These are phyloP conservation scores for Pitangus sulphuratus DNA, from an alignment of 2,797 vertebrate species.

Conservation along the genomic window DNA sequence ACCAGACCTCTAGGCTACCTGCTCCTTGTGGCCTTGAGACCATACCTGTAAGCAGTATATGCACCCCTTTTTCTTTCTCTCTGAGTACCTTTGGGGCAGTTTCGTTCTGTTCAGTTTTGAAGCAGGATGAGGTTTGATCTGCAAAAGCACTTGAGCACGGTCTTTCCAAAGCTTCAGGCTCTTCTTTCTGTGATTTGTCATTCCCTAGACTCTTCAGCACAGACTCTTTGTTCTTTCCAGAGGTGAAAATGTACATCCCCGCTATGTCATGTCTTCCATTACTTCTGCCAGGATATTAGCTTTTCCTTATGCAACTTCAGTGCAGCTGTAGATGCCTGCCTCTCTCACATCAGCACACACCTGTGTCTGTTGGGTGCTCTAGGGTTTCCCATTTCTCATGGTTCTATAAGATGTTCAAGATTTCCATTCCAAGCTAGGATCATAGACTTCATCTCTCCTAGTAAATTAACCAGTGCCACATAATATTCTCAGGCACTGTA, in stretches of 20 bases:
- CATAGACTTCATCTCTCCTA: background rate
- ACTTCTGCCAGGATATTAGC: background rate
- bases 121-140: background rate
- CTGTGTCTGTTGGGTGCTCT: background rate
- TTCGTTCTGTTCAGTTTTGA: background rate
- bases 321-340: background rate
- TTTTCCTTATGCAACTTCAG: background rate
- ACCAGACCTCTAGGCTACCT: background rate
- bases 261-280: background rate
- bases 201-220: background rate
- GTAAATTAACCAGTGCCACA: background rate
- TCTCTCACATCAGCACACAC: background rate
- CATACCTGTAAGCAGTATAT: background rate
- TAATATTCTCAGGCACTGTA: background rate
- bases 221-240: background rate
- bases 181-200: background rate
- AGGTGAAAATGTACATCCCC: background rate
- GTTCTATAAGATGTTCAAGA: background rate
- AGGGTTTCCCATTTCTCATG: background rate
- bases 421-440: background rate
- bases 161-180: background rate
- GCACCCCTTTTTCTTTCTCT: background rate
- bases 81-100: background rate
- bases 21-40: background rate
- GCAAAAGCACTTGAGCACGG: background rate